Evolutionary conservation across 2,113 vertebrate species (phyloP), one percentile per base, ranked within the genome.

Genomic region (Chiloscyllium plagiosum): DNA sequence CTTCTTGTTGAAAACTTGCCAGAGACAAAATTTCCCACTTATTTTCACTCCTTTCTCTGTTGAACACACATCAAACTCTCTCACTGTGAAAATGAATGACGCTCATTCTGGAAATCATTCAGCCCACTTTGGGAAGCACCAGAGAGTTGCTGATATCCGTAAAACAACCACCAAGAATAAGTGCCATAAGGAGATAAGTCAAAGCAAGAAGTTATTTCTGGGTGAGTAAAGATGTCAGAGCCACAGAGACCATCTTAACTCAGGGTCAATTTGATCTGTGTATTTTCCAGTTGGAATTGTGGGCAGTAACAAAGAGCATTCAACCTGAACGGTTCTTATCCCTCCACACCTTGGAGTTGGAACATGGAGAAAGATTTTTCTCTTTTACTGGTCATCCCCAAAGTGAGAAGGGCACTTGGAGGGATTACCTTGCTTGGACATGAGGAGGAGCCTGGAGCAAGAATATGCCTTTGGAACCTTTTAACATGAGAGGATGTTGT

Each of bases 1-100:
- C 56, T 66, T 42, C 65, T 65, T 15, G 66, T 93, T 93, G 89
- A 93, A 93, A 68, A 93, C 89, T 93, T 68, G 29, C 56, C 89
- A 93, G 61, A 66, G 24, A 13, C 52, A 65, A 26, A 66, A n/a
- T 22, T 93, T 93, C 61, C 61, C 33, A 68, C 61, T 93, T 93
- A 22, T 66, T 68, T 93, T 93, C 89, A 93, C 89, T 93, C 89
- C 61, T 37, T 93, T 66, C 22, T 37, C 20, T 37, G 37, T 68
- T 93, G 33, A 22, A 93, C 2, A 93, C 4, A 37, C n/a, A 37
- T 93, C 61, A 68, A 66, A 68, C 61, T 93, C 20, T 65, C 87
- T 61, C 52, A 65, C 56, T 65, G 29, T 20, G 33, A 29, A 90
- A 33, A n/a, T 6, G n/a, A n/a, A 66, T 93, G 37, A 68, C 4